A percentile compares a stretch with the other conserved stretches of the same genome.
These are phyloP conservation scores for Oncopeltus fasciatus DNA, from an alignment of 1,140 invertebrate genomes.

Conservation along the genomic window DNA sequence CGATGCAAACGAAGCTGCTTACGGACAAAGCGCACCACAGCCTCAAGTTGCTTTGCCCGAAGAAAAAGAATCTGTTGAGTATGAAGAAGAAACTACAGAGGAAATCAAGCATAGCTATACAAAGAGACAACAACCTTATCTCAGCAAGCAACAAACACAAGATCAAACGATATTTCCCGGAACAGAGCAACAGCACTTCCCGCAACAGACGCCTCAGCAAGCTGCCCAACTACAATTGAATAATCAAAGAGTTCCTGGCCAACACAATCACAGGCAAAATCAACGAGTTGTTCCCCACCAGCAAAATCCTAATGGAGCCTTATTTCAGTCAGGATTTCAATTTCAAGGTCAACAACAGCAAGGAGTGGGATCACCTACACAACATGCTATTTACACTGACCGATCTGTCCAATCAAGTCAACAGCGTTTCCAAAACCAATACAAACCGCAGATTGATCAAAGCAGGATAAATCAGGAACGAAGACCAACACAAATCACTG, in stretches of 20 bases:
- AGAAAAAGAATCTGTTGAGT: background rate
- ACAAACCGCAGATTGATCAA: too few species aligned
- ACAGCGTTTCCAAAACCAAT: background rate
- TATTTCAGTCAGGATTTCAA: background rate
- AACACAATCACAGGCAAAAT: background rate
- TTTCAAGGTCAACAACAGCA: background rate
- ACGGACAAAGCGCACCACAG: conserved; percentile 12
- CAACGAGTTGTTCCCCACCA: too few species aligned
- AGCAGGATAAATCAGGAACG: too few species aligned
- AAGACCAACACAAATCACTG: background rate
- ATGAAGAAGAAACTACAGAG: background rate
- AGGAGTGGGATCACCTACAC: background rate
- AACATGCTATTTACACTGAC: background rate
- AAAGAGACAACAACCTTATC: conserved; percentile 10
- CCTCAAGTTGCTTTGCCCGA: conserved; percentile 18
- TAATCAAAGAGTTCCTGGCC: background rate
- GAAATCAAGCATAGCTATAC: background rate
- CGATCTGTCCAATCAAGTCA: background rate
- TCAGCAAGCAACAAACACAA: conserved; percentile 10
- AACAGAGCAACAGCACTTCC: conserved; percentile 15
- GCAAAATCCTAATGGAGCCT: too few species aligned
- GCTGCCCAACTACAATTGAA: conserved; percentile 18
- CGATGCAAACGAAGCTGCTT: conserved; percentile 12
- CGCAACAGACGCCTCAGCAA: too few species aligned
- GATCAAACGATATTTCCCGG: background rate